Base-by-base conservation (phyloP, 2,888 invertebrate species). In the Neoascia interrupta region DNA sequence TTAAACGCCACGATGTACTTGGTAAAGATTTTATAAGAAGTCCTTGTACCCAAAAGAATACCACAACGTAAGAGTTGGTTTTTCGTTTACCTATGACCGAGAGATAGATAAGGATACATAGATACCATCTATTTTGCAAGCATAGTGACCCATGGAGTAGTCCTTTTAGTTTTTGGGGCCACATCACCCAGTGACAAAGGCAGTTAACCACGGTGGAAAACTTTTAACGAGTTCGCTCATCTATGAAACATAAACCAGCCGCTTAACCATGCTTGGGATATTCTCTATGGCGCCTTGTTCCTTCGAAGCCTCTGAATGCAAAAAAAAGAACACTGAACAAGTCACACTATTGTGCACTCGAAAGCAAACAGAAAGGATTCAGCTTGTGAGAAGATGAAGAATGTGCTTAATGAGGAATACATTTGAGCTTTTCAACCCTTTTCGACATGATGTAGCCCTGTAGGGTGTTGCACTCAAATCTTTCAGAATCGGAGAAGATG, bases 231-330 rank as follows among this genome's bases (percentile, higher is more conserved):
- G 36, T 18, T 43, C 60, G 16, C 51, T 61, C 69, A 31, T 51
- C 51, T 69, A 36, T 60, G 61, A 51, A 19, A 69, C 69, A 69
- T 69, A 60, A 60, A 60, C 60, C 43, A 69, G 36, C 41, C 61
- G 43, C 51, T 45, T 45, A 61, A 45, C 69, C 45, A 16, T 53
- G 69, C 43, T 36, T 53, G 61, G 34, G 43, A 53, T 69, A 69
- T 45, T 61, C 36, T 26, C 18, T 34, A 23, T 45, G n/a, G n/a
- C n/a, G n/a, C 18, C 36, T 21, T 39, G n/a, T 31, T 10, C 19
- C 16, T 18, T 36, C 19, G n/a, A 6, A 5, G 13, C 34, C 19
- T n/a, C 34, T 16, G 13, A 1, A 15, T 3, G 26, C 6, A 28
- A 39, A n/a, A n/a, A n/a, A n/a, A n/a, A n/a, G n/a, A n/a, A n/a